Evolutionary conservation across 2,888 invertebrate genomes (phyloP).

Genomic region (Physocephala rufipes): DNA sequence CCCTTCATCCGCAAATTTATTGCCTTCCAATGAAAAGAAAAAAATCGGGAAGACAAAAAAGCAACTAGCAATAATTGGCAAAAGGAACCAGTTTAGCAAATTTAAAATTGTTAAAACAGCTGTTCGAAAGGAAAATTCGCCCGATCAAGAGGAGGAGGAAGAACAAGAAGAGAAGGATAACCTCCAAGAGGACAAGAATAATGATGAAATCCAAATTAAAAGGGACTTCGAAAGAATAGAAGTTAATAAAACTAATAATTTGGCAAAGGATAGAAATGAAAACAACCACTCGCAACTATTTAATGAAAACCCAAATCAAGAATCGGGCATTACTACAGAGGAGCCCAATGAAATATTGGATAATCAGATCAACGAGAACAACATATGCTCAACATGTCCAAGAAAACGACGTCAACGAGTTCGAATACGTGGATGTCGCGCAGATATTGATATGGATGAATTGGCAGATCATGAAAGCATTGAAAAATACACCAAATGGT

Average conservation of each 20-base stretch:
- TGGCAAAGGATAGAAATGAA: too few relatives aligned
- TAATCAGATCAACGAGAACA: conserved; percentile 5
- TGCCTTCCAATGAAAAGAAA: background rate
- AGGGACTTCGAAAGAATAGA: background rate
- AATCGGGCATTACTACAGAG: too few relatives aligned
- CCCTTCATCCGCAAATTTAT: background rate
- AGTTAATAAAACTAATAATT: too few relatives aligned
- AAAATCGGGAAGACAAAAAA: conserved; percentile 38
- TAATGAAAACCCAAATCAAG: too few relatives aligned
- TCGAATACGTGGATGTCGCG: conserved; percentile 59
- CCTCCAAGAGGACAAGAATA: conserved; percentile 10
- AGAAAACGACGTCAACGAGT: conserved; percentile 56
- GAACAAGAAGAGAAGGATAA: background rate
- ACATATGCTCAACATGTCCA: conserved; percentile 18
- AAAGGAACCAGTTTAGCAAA: conserved; percentile 63
- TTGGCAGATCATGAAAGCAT: conserved; percentile 66
- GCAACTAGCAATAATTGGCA: conserved; percentile 67
- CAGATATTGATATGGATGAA: conserved; percentile 64
- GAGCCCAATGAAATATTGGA: too few relatives aligned
- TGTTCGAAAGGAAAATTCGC: background rate
- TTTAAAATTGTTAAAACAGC: conserved; percentile 55
- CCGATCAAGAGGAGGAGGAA: conserved; percentile 21
- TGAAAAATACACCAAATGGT: conserved; percentile 80
- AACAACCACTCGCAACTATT: too few relatives aligned
- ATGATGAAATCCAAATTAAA: background rate